phyloP scores from a whole-genome alignment of 2,113 vertebrate genomes.

The Sialia sialis region DNA sequence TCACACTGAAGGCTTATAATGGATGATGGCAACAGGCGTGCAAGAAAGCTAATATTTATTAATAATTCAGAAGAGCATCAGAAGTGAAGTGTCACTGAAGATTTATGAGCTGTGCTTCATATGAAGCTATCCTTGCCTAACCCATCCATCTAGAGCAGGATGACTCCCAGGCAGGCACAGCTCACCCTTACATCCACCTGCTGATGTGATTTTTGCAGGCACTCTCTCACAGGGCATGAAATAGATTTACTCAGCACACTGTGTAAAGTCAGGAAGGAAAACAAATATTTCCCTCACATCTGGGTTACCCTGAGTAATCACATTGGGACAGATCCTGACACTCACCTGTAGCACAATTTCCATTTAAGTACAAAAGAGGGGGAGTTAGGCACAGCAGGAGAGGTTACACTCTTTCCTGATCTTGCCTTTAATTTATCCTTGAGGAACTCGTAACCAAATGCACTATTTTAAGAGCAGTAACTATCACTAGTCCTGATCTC shows the following conservation, averaged over 20 bases:
- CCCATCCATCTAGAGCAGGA: background rate
- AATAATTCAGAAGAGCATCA: constrained; percentile 2
- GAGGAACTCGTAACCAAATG: background rate
- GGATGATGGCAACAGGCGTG: background rate
- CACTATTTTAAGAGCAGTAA: background rate
- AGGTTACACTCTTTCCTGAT: background rate
- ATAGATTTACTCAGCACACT: background rate
- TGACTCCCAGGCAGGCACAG: background rate
- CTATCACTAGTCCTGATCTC: background rate
- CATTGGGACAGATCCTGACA: background rate
- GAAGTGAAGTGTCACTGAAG: background rate
- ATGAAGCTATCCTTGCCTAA: background rate
- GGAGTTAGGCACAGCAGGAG: background rate
- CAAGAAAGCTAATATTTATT: background rate
- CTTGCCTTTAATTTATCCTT: background rate
- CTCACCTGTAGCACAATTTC: background rate
- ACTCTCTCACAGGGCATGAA: background rate
- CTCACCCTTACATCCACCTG: background rate
- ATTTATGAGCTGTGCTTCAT: background rate
- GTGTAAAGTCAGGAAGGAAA: background rate
- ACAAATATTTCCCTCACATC: background rate
- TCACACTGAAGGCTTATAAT: background rate
- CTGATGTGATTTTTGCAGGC: background rate
- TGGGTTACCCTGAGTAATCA: background rate
- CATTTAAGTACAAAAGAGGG: background rate